These are phyloP conservation scores for Tor tambroides DNA, from an alignment of 2,113 vertebrate species.

Conservation along the genomic window DNA sequence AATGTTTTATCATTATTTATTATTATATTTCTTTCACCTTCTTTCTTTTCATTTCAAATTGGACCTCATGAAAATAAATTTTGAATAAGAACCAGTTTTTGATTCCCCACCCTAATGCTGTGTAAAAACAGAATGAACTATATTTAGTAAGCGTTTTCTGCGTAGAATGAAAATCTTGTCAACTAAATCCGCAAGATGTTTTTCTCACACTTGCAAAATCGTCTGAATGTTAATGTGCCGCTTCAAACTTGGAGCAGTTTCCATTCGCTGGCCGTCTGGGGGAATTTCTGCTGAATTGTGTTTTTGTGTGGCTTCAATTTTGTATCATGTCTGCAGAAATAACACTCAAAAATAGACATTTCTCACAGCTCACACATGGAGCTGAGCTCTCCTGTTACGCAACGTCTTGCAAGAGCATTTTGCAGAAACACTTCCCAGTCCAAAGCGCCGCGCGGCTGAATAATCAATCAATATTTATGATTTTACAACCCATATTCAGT, in stretches of 20 bases:
- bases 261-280: not conserved
- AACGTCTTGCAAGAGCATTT: not conserved
- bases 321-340: constrained; percentile 33
- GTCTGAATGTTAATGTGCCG: not conserved
- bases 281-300: constrained; percentile 25
- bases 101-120: not conserved
- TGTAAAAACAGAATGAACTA: not conserved
- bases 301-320: not conserved
- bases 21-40: too few relatives aligned
- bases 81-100: not conserved
- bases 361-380: not conserved
- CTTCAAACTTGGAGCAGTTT: not conserved
- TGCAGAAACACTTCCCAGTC: too few relatives aligned
- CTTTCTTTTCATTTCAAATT: too few relatives aligned
- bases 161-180: not conserved
- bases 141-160: not conserved
- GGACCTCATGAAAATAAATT: too few relatives aligned
- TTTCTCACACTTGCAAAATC: constrained; percentile 14
- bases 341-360: not conserved
- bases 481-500: not conserved
- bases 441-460: not conserved
- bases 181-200: not conserved
- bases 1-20: too few relatives aligned
- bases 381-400: not conserved
- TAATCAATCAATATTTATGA: not conserved